These are phyloP conservation scores for Haplotaxodon microlepis DNA, from an alignment of 2,113 vertebrate species.

Conservation along the genomic window DNA sequence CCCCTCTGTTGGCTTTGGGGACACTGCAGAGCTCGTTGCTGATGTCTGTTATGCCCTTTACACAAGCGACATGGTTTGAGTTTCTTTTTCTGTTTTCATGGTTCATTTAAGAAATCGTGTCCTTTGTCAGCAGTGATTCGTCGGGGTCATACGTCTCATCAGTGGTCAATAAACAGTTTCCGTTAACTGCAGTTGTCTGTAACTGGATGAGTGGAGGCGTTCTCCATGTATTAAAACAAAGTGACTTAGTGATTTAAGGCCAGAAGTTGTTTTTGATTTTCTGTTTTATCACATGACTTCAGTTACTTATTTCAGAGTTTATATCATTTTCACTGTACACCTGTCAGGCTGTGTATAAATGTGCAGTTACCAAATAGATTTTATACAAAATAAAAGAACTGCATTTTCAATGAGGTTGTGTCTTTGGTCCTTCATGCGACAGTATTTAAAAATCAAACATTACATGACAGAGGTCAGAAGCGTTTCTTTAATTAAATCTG, in stretches of 20 bases:
- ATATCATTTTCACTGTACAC: neutral
- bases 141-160: neutral
- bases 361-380: constrained; percentile 49
- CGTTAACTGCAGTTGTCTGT: neutral
- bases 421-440: neutral
- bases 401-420: constrained; percentile 1
- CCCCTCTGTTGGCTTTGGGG: neutral
- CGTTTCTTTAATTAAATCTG: neutral
- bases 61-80: neutral
- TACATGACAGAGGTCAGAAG: neutral
- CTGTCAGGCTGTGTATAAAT: constrained; percentile 34
- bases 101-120: neutral
- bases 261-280: neutral
- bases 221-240: neutral
- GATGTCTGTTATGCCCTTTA: neutral
- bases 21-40: neutral
- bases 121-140: neutral
- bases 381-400: constrained; percentile 58
- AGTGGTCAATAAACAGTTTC: neutral
- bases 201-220: neutral
- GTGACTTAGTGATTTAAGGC: neutral
- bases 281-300: neutral
- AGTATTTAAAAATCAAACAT: neutral
- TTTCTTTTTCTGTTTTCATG: neutral
- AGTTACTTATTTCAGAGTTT: neutral